phyloP scores from a whole-genome alignment of 2,113 vertebrate genomes.

The Thryonomys swinderianus region DNA sequence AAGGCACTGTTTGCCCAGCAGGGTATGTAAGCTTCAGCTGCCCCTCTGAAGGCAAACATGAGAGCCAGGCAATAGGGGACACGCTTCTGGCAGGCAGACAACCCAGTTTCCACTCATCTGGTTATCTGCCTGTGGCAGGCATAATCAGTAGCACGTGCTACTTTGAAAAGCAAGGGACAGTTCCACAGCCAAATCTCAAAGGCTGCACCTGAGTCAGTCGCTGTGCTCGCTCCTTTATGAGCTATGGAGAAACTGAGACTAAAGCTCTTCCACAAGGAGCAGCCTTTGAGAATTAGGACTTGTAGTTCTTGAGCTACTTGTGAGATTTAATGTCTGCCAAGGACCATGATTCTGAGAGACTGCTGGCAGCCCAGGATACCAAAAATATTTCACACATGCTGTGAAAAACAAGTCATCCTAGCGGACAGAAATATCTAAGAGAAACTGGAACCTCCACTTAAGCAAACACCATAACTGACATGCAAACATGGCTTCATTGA shows the following conservation, averaged over 20 bases:
- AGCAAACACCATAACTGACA: constrained; percentile 2
- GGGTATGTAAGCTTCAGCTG: not conserved
- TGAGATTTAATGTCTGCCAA: not conserved
- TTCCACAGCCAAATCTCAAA: constrained; percentile 35
- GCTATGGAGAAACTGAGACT: not conserved
- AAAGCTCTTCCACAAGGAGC: constrained; percentile 10
- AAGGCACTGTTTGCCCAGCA: not conserved
- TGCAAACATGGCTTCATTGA: not conserved
- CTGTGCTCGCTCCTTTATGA: not conserved
- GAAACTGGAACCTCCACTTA: constrained; percentile 15
- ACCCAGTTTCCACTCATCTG: not conserved
- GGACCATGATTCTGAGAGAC: constrained; percentile 5
- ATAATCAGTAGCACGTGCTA: not conserved
- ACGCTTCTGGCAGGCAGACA: not conserved
- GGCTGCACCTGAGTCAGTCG: not conserved
- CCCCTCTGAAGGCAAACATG: not conserved
- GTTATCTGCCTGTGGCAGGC: not conserved
- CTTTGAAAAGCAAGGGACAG: constrained; percentile 8
- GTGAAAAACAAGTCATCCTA: constrained; percentile 9
- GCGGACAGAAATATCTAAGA: not conserved
- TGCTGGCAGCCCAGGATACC: not conserved
- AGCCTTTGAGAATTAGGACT: constrained; percentile 18
- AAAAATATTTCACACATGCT: not conserved
- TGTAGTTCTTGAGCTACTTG: not conserved
- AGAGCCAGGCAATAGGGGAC: not conserved